Evolutionary conservation across 2,797 vertebrate genomes (phyloP), one percentile per base, ranked within the genome.

Genomic region (Ispidina picta): DNA sequence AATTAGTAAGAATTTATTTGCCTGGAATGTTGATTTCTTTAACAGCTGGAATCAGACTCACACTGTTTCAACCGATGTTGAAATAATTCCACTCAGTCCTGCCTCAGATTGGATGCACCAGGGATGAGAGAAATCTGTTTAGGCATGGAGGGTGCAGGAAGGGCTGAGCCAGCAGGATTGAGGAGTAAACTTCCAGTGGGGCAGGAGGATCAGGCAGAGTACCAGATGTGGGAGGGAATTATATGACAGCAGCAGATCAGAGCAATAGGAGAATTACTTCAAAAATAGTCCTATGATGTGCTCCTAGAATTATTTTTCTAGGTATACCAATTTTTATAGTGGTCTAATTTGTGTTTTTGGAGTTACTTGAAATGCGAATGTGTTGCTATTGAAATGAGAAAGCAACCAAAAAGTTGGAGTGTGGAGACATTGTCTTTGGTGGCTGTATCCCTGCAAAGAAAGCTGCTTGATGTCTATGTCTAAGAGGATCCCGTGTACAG

Each of bases 1-100:
- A 93, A 96, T 94, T 90, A 86, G 69, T 93, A 89, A 70, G 86
- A 90, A 94, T 93, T 94, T 93, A 81, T 93, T 96, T 96, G 83
- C 91, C 83, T 96, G 83, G 78, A 87, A 90, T 94, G 75, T 86
- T 93, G 83, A 94, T 94, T 93, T 78, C 83, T 83, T 83, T 88
- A 90, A 87, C 90, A 96, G 78, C 83, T 92, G 78, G 69, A 95
- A 81, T 39, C 62, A 90, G 85, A 93, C 85, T 83, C 75, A 54
- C 6, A 10, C 59, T 89, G 65, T 80, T 92, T 80, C 26, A 37
- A 72, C 48, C 20, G 85, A 12, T 85, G 72, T 44, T 88, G 86
- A 92, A 86, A 48, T 81, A 46, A 78, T 60, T 91, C 31, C 16
- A 11, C 41, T 55, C n/a, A 46, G 8, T 35, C 58, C 35, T 88